phyloP scores from a whole-genome alignment of 2,888 invertebrate species.

The Melieria crassipennis region DNA sequence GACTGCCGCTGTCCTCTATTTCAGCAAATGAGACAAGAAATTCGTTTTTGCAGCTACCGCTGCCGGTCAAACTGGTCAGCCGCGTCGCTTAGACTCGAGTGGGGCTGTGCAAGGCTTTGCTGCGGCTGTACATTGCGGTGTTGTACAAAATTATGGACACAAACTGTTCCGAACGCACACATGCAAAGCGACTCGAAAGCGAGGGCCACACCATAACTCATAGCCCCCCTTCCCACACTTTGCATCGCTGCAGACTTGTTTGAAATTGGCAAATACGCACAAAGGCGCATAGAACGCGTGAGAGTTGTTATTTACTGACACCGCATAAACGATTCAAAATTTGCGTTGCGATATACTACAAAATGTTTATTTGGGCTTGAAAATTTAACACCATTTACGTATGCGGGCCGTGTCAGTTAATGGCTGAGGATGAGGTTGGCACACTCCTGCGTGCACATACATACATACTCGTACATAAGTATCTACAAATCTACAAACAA shows the following conservation, averaged over 20 bases:
- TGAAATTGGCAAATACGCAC: constrained; percentile 9
- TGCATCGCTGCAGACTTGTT: not conserved
- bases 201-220: not conserved
- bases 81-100: too few species aligned
- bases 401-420: not conserved
- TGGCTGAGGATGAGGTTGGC: not conserved
- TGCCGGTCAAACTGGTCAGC: not conserved
- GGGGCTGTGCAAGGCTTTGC: not conserved
- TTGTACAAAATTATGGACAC: constrained; percentile 31
- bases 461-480: not conserved
- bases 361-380: constrained; percentile 12
- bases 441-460: not conserved
- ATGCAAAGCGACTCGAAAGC: not conserved
- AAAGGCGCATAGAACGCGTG: not conserved
- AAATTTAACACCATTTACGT: constrained; percentile 11
- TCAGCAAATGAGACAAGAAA: not conserved
- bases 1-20: too few species aligned
- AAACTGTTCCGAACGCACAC: not conserved
- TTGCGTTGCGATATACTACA: not conserved
- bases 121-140: constrained; percentile 1
- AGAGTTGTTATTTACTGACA: not conserved
- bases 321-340: constrained; percentile 6
- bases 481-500: not conserved
- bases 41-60: constrained; percentile 31
- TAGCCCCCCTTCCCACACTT: not conserved